Conservation (phyloP, 1,140 invertebrate genomes). For the Saccostrea echinata region DNA sequence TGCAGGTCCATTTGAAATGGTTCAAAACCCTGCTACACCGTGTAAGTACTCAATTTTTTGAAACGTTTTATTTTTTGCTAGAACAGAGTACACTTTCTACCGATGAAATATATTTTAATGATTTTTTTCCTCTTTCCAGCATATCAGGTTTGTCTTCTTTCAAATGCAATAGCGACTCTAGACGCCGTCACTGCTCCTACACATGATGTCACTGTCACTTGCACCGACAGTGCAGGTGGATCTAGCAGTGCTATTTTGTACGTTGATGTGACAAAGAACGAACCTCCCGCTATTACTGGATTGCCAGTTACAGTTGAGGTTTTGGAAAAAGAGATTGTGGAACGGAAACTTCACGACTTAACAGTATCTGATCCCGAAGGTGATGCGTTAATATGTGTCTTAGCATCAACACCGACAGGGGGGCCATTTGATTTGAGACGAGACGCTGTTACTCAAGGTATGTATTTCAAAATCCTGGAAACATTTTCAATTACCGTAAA, state of each 20-base stretch:
- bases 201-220: slow-evolving; percentile 29
- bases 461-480: background rate
- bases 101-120: background rate
- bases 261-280: slow-evolving; percentile 39
- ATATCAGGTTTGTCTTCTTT: slow-evolving; percentile 6
- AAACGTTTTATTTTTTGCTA: background rate
- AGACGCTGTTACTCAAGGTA: slow-evolving; percentile 34
- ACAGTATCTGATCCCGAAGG: slow-evolving; percentile 40
- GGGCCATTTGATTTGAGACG: slow-evolving; percentile 46
- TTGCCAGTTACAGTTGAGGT: slow-evolving; percentile 44
- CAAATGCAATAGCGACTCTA: slow-evolving; percentile 35
- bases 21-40: slow-evolving; percentile 22
- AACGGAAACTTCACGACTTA: slow-evolving; percentile 12
- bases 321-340: slow-evolving; percentile 35
- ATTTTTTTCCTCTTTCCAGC: background rate
- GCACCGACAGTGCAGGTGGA: slow-evolving; percentile 45
- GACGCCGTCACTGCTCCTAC: background rate
- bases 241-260: slow-evolving; percentile 40
- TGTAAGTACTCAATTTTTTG: background rate
- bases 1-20: slow-evolving; percentile 48
- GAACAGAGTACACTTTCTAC: background rate
- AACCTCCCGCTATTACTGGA: slow-evolving; percentile 46
- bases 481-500: background rate
- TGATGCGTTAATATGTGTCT: slow-evolving; percentile 40
- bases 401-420: slow-evolving; percentile 41